These are phyloP conservation scores for Petroica traversi DNA, from an alignment of 2,113 vertebrate genomes.

Conservation along the genomic window DNA sequence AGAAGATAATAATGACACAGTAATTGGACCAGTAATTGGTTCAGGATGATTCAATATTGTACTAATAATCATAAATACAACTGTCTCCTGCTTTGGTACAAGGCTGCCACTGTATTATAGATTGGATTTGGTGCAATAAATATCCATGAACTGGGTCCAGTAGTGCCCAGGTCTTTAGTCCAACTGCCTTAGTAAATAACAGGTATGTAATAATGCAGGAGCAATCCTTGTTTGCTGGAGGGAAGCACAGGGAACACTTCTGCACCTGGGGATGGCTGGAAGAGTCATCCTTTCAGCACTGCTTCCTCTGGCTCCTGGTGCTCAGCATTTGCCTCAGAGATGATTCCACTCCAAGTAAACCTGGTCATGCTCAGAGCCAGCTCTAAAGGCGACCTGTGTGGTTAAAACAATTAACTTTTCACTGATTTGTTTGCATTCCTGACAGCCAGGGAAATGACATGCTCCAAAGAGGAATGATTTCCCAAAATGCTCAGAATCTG, in stretches of 20 bases:
- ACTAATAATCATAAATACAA: constrained; percentile 86
- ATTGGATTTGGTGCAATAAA: constrained; percentile 74
- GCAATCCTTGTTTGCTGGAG: not conserved
- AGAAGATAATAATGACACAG: constrained; percentile 83
- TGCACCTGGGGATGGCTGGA: not conserved
- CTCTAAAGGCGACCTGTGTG: not conserved
- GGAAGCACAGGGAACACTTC: not conserved
- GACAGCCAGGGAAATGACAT: accelerated
- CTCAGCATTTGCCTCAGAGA: not conserved
- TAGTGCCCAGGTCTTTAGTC: constrained; percentile 44
- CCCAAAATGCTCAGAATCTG: not conserved
- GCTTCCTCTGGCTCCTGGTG: not conserved
- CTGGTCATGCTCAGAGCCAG: not conserved
- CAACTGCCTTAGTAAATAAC: constrained; percentile 26
- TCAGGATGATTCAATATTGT: constrained; percentile 85
- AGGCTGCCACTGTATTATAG: constrained; percentile 74
- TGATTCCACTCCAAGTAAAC: not conserved
- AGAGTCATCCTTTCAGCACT: not conserved
- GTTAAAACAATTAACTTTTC: not conserved
- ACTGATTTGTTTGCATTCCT: not conserved
- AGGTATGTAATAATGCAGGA: constrained; percentile 24
- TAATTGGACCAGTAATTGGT: constrained; percentile 86
- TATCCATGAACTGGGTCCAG: constrained; percentile 72
- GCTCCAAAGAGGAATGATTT: not conserved
- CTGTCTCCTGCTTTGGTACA: constrained; percentile 77